Evolutionary conservation across 1,140 invertebrate species (phyloP).

Genomic region (Drosophila biarmipes): DNA sequence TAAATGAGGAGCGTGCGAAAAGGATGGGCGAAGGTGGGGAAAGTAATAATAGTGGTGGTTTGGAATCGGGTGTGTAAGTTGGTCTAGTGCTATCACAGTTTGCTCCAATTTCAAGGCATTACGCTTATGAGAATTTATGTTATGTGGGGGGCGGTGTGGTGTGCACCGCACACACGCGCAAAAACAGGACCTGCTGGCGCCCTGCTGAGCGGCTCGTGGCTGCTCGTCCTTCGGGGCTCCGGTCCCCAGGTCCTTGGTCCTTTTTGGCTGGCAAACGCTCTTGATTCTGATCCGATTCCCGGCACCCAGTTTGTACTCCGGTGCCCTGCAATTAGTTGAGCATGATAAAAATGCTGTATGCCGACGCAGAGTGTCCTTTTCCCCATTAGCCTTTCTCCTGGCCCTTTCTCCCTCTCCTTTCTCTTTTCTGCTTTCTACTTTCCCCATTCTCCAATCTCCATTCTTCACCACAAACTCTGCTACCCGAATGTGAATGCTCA

Average conservation of each 20-base stretch:
- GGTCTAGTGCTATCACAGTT: slow-evolving; percentile 56
- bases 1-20: slow-evolving; percentile 18
- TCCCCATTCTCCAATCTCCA: not conserved
- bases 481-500: slow-evolving; percentile 37
- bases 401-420: not conserved
- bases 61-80: slow-evolving; percentile 27
- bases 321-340: slow-evolving; percentile 69
- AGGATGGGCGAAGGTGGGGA: not conserved
- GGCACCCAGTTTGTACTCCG: slow-evolving; percentile 9
- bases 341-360: slow-evolving; percentile 71
- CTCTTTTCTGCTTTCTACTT: not conserved
- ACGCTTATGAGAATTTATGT: slow-evolving; percentile 82
- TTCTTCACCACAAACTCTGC: not conserved
- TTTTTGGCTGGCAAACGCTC: slow-evolving; percentile 1
- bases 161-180: slow-evolving; percentile 11
- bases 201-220: slow-evolving; percentile 49
- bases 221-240: not conserved
- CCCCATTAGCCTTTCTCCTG: not conserved
- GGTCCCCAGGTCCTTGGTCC: not conserved
- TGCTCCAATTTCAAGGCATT: slow-evolving; percentile 80
- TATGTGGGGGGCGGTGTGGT: slow-evolving; percentile 35
- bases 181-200: slow-evolving; percentile 44
- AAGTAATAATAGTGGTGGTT: slow-evolving; percentile 16
- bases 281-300: slow-evolving; percentile 21
- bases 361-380: slow-evolving; percentile 11